phyloP scores from a whole-genome alignment of 2,797 vertebrate genomes.

The Phaenicophaeus curvirostris region DNA sequence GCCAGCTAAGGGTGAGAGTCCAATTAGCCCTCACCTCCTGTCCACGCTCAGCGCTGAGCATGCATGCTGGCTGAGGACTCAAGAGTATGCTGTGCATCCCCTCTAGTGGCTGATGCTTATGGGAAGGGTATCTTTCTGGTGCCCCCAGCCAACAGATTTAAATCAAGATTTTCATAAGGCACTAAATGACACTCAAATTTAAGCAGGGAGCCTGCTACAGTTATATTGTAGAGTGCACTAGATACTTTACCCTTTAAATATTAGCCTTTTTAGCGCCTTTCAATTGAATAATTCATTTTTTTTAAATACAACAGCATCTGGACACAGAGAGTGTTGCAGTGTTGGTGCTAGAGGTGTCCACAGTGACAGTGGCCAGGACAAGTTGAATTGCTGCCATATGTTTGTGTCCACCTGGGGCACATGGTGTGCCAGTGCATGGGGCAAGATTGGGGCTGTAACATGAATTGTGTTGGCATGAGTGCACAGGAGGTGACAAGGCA shows the following conservation, averaged over 20 bases:
- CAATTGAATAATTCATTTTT: neutral
- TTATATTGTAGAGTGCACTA: neutral
- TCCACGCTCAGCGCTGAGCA: rapidly evolving
- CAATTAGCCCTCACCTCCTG: neutral
- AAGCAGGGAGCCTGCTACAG: neutral
- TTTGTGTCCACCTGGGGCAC: rapidly evolving
- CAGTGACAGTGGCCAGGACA: rapidly evolving
- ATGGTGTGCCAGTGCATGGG: rapidly evolving
- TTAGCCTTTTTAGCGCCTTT: neutral
- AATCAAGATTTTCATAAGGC: neutral
- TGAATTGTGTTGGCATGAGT: neutral
- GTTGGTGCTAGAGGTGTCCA: neutral
- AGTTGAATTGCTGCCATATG: neutral
- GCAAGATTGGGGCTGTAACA: neutral
- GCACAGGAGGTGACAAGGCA: neutral
- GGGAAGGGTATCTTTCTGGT: neutral
- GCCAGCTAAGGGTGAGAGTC: neutral
- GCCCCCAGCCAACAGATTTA: neutral
- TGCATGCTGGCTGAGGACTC: neutral
- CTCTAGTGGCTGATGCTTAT: neutral
- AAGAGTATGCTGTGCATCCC: neutral
- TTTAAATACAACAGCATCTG: neutral
- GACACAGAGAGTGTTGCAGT: neutral
- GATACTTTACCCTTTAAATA: neutral
- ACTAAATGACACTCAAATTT: neutral